Base-by-base conservation (phyloP, 2,888 invertebrate species). In the Hydroisotoma schaefferi region DNA sequence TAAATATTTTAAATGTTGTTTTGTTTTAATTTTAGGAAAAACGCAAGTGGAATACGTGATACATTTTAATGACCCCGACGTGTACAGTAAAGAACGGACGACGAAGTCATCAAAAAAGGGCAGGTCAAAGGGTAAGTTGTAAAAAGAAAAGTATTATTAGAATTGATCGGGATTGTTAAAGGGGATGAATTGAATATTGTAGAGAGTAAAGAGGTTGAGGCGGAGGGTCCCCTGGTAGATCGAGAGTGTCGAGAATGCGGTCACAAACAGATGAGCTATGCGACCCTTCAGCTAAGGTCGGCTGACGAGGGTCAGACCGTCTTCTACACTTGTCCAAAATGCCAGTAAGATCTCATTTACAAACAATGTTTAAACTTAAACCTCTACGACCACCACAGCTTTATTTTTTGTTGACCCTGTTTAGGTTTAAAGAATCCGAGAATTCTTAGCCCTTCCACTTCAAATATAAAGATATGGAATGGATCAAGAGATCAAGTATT, bases 271-370 rank as follows among this genome's bases (percentile, higher is more conserved):
- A 97, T 97, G 94, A 90, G 91, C 0, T 98, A 95, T 77, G 90
- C 94, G 4, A 97, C 98, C 0, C 78, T 94, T 54, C 98, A 99
- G 77, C 80, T 98, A 26, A 80, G 98, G 71, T 97, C 97, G 0
- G 98, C 97, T 22, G 98, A 99, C 84, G 99, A 99, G 85, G 98
- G 98, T 0, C 98, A 99, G 78, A 99, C 98, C 1, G 94, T 99
- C 2, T 98, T 99, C 79, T 99, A 92, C 75, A 94, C 94, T 1
- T 99, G 99, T 79, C 85, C 88, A 22, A 87, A 88, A 75, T 99
- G 98, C 87, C 87, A 87, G 87, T 87, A 81, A 77, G 86, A 79
- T 38, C 20, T 33, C 44, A 27, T 38, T 12, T 8, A 29, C n/a
- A 8, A 20, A 22, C n/a, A 2, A 12, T 37, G n/a, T 55, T 37